Base-by-base conservation (phyloP, 2,888 invertebrate species). In the Sphinx pinastri region DNA sequence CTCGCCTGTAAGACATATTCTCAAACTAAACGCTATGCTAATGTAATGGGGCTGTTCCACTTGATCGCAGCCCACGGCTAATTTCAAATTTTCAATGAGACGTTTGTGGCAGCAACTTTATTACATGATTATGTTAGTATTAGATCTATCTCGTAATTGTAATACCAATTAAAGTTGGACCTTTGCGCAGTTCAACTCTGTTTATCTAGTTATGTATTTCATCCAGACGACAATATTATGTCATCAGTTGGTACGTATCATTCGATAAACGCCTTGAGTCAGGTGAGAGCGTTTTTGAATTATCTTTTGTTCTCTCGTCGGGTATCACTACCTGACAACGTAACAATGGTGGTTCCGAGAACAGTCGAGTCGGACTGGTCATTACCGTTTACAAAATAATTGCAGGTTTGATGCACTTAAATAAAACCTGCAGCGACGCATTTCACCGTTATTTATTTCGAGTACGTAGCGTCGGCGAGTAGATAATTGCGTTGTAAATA, bases 21-120 rank as follows among this genome's bases (percentile, higher is more conserved):
- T 89, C 84, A 80, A 86, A 87, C 92, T 92, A 92, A 92, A 91
- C 88, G 89, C 91, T 92, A 93, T 93, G 93, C 91, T 92, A 92
- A 93, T 93, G 87, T 92, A 90, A 92, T 91, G 90, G 90, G 81
- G 84, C 88, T 25, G 25, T 25, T 87, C 88, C 88, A 90, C 91
- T 92, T 91, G 91, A 92, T 90, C 91, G 84, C 88, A 83, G 89
- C 92, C 91, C 88, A 91, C 91, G 88, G 90, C 85, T 86, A 84
- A 89, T 88, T 88, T 91, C 84, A 87, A 91, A 91, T 89, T 88
- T 90, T 91, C 92, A 92, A 91, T 92, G 89, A 90, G 88, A 86
- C 86, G 85, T 88, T 85, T 85, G 85, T 86, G 85, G 85, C 86
- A 84, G 86, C 84, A 82, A 83, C 85, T 87, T 89, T 88, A 88